phyloP scores from a whole-genome alignment of 1,140 invertebrate genomes.

The Goniozus legneri region DNA sequence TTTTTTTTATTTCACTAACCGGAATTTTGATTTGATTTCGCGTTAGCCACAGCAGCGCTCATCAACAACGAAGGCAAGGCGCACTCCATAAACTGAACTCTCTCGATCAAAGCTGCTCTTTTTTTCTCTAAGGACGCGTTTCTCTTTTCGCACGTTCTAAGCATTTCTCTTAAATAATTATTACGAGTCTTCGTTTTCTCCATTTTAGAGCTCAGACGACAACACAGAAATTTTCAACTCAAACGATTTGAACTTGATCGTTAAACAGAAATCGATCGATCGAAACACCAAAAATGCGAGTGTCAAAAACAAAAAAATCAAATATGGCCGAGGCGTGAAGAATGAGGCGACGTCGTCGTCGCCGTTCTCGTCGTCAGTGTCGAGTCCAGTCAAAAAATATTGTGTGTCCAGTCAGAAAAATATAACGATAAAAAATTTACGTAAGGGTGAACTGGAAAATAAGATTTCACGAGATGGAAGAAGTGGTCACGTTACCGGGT shows the following conservation, averaged over 20 bases:
- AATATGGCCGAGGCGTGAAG: constrained; percentile 2
- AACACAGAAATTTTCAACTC: too few species aligned
- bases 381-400: too few species aligned
- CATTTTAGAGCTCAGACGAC: not conserved
- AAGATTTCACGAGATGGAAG: not conserved
- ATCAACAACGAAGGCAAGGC: constrained; percentile 34
- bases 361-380: too few species aligned
- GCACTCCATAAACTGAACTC: constrained; percentile 35
- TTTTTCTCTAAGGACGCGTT: constrained; percentile 31
- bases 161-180: constrained; percentile 31
- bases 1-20: not conserved
- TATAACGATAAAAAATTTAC: not conserved
- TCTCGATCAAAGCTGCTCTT: constrained; percentile 26
- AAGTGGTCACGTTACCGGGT: not conserved
- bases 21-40: not conserved
- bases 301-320: constrained; percentile 4
- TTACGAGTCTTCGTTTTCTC: constrained; percentile 1
- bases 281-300: constrained; percentile 8
- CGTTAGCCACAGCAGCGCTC: constrained; percentile 16
- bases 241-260: not conserved
- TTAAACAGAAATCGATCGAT: not conserved
- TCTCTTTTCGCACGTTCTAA: constrained; percentile 31
- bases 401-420: too few species aligned
- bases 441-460: not conserved
- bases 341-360: not conserved